phyloP scores from a whole-genome alignment of 2,113 vertebrate species.

The Stigmatopora argus region DNA sequence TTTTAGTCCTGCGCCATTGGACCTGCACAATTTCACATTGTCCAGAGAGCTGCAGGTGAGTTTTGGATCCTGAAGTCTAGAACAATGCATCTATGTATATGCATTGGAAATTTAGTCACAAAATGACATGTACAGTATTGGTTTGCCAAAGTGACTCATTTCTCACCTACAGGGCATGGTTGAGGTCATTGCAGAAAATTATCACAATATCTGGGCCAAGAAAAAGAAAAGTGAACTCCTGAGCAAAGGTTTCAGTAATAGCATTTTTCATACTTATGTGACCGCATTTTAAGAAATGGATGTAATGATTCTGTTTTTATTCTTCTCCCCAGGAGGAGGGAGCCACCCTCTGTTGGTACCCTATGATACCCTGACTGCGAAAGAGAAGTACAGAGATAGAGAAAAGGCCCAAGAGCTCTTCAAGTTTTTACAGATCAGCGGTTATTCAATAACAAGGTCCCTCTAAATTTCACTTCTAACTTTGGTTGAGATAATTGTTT shows the following conservation, averaged over 20 bases:
- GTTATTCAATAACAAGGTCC: conserved; percentile 75
- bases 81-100: background rate
- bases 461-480: background rate
- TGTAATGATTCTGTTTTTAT: background rate
- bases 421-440: conserved; percentile 89
- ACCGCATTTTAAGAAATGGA: background rate
- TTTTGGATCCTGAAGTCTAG: conserved; percentile 11
- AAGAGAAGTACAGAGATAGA: conserved; percentile 90
- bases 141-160: background rate
- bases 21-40: conserved; percentile 84
- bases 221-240: conserved; percentile 91
- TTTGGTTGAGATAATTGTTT: background rate
- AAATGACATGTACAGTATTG: background rate
- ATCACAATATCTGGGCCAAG: conserved; percentile 98
- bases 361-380: conserved; percentile 94
- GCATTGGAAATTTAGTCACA: background rate
- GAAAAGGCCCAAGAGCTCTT: conserved; percentile 96
- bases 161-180: conserved; percentile 80
- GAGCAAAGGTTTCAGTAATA: conserved; percentile 75
- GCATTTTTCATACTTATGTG: background rate
- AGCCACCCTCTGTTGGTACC: conserved; percentile 90
- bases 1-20: conserved; percentile 81
- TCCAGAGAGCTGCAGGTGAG: conserved; percentile 91
- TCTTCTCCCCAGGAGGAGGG: conserved; percentile 77
- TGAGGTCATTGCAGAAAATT: conserved; percentile 94